Base-by-base conservation (phyloP, 2,113 vertebrate species). In the Seriola rivoliana region DNA sequence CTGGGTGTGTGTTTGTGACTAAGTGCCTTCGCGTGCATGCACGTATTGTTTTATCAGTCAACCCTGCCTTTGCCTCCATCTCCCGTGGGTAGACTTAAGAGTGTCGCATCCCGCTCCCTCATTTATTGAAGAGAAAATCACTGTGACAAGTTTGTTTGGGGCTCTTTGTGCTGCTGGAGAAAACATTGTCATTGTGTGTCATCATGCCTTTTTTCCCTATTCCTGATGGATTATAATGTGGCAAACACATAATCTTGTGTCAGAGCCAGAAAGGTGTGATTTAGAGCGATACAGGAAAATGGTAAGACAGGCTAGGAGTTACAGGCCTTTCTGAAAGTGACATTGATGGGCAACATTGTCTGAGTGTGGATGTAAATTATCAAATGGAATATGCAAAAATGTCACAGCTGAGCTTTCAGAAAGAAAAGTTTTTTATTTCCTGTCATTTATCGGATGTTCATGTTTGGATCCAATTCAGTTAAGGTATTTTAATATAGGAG, bases 1-100 rank as follows among this genome's bases (percentile, higher is more conserved):
- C 86, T 84, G 78, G 1, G 71, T 42, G 60, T 25, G 64, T 64
- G 69, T 70, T 14, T 75, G 70, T 76, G 71, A 70, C 38, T 25
- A 38, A 78, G 75, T 76, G 78, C 46, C 62, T 77, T 55, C 50
- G 85, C 40, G 66, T 85, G 89, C 85, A 83, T 85, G 86, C 80
- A 71, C 60, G 34, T 91, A 78, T 90, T 91, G 79, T 93, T 90
- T 91, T 93, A 92, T 90, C 90, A 83, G 87, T 88, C 89, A 81
- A 78, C 79, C 77, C 65, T 78, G 86, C 82, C 83, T 90, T 79
- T 92, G 69, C 85, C 66, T 85, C 60, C 64, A 46, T 87, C 85
- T 93, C 87, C 74, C 57, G 60, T 89, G 88, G 82, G 79, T 65
- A 81, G 85, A 87, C 64, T 87, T 89, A 83, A 85, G 60, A 88